Evolutionary conservation across 2,113 vertebrate genomes (phyloP).

Genomic region (Plestiodon gilberti): DNA sequence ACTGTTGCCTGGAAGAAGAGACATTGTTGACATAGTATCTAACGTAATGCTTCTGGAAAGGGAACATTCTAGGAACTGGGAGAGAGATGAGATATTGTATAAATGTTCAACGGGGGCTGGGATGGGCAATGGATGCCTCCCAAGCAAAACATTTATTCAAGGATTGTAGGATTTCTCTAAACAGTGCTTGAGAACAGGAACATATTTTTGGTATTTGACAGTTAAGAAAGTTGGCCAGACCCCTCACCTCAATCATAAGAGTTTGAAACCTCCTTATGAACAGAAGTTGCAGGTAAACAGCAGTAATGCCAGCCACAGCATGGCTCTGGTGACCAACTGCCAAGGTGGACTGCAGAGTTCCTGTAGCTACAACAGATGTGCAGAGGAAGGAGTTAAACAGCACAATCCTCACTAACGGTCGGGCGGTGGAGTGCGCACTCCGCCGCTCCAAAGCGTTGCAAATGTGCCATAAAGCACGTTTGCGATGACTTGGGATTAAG

Average conservation of each 20-base stretch:
- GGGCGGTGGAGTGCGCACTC: no score
- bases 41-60: accelerated
- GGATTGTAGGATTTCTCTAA: background rate
- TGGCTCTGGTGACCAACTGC: no score
- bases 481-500: no score
- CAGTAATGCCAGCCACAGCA: background rate
- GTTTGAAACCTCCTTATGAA: background rate
- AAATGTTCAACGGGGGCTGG: background rate
- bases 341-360: background rate
- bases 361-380: background rate
- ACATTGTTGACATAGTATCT: background rate
- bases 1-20: background rate
- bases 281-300: background rate
- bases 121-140: background rate
- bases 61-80: background rate
- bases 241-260: background rate
- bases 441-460: no score
- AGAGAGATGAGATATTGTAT: background rate
- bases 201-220: background rate
- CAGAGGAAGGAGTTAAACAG: background rate
- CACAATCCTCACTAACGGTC: no score
- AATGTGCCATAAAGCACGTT: no score
- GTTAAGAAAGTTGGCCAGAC: background rate
- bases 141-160: conserved; percentile 11
- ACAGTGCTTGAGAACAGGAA: background rate